phyloP scores from a whole-genome alignment of 2,888 invertebrate genomes.

The Silvanus unidentatus region DNA sequence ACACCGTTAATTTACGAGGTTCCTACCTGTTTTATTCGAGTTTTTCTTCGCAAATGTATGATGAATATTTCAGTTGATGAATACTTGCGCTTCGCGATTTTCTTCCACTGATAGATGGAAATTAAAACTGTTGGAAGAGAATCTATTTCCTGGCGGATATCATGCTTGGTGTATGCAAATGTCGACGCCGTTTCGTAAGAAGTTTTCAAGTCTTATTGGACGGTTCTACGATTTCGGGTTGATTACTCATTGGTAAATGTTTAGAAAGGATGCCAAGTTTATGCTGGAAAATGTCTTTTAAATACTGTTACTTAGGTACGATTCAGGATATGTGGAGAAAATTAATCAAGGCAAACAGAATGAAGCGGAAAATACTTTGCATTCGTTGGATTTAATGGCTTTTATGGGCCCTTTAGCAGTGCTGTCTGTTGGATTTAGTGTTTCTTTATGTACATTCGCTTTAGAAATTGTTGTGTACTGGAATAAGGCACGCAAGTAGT shows the following conservation, averaged over 20 bases:
- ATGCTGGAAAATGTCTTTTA: background rate
- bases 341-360: background rate
- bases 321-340: background rate
- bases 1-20: constrained; percentile 14
- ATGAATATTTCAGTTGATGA: background rate
- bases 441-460: no score
- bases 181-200: constrained; percentile 10
- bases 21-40: no score
- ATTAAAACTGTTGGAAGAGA: constrained; percentile 11
- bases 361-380: no score
- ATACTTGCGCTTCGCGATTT: background rate
- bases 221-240: constrained; percentile 13
- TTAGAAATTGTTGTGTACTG: no score
- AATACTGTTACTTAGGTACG: background rate
- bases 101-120: constrained; percentile 1
- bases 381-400: no score
- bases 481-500: no score
- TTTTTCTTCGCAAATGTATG: no score
- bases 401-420: no score
- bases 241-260: constrained; percentile 14
- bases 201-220: constrained; percentile 15
- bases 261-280: background rate
- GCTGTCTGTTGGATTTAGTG: no score
- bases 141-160: constrained; percentile 15
- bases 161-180: constrained; percentile 19